phyloP scores from a whole-genome alignment of 2,888 invertebrate species.

The Nemurella pictetii region DNA sequence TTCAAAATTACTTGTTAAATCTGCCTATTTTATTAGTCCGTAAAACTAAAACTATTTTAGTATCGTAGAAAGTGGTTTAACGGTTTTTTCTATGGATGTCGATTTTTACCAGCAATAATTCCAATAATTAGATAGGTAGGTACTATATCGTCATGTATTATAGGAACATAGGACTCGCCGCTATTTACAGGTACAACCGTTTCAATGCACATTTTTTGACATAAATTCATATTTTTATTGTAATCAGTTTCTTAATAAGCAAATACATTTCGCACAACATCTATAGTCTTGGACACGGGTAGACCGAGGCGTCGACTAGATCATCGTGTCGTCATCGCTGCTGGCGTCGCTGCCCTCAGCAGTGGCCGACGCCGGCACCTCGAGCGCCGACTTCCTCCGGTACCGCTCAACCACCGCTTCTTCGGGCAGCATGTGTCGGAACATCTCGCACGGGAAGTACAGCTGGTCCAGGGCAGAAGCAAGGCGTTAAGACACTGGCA shows the following conservation, averaged over 20 bases:
- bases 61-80: too few relatives aligned
- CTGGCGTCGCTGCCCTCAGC: not conserved
- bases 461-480: not conserved
- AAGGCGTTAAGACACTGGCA: too few relatives aligned
- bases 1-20: too few relatives aligned
- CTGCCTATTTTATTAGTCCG: too few relatives aligned
- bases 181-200: too few relatives aligned
- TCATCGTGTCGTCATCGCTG: not conserved
- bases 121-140: too few relatives aligned
- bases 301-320: not conserved
- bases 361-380: conserved; percentile 7
- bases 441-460: conserved; percentile 28
- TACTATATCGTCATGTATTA: not conserved
- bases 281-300: too few relatives aligned
- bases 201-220: too few relatives aligned
- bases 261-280: not conserved
- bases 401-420: conserved; percentile 7
- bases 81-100: too few relatives aligned
- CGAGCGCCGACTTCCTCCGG: conserved; percentile 22
- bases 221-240: not conserved
- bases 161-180: too few relatives aligned
- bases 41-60: too few relatives aligned
- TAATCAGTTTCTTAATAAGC: not conserved
- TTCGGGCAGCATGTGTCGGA: conserved; percentile 3
- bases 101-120: too few relatives aligned